A percentile compares a stretch with the other conserved stretches of the same genome.
Evolutionary conservation across 2,113 vertebrate genomes (phyloP).

Genomic region (Pachycephala philippinensis): DNA sequence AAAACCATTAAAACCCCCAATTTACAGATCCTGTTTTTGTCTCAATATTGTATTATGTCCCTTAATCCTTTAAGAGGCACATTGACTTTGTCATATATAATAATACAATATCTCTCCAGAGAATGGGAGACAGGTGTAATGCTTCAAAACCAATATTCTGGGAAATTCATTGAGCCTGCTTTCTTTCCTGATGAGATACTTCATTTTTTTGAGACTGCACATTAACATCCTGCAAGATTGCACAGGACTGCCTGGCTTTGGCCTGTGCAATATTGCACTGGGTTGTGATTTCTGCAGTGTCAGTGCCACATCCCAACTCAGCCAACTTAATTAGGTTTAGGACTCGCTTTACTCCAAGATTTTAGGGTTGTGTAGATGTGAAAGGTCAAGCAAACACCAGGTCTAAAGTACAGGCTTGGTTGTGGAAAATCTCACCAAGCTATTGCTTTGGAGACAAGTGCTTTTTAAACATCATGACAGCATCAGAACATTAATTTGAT

Average conservation of each 20-base stretch:
- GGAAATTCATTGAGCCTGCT: background rate
- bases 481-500: background rate
- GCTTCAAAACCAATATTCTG: background rate
- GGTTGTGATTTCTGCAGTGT: background rate
- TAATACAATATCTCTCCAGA: background rate
- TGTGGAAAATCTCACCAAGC: background rate
- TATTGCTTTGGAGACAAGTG: background rate
- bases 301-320: background rate
- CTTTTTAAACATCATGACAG: background rate
- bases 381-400: background rate
- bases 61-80: background rate
- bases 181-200: background rate
- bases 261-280: background rate
- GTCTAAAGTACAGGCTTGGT: background rate
- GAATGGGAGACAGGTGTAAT: background rate
- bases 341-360: background rate
- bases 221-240: background rate
- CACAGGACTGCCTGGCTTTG: accelerated
- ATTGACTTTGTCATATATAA: background rate
- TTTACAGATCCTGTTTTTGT: background rate
- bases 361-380: background rate
- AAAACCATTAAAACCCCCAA: background rate
- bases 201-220: background rate
- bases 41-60: background rate
- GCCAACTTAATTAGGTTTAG: background rate